Base-by-base conservation (phyloP, 2,113 vertebrate species). In the Gasterosteus aculeatus region DNA sequence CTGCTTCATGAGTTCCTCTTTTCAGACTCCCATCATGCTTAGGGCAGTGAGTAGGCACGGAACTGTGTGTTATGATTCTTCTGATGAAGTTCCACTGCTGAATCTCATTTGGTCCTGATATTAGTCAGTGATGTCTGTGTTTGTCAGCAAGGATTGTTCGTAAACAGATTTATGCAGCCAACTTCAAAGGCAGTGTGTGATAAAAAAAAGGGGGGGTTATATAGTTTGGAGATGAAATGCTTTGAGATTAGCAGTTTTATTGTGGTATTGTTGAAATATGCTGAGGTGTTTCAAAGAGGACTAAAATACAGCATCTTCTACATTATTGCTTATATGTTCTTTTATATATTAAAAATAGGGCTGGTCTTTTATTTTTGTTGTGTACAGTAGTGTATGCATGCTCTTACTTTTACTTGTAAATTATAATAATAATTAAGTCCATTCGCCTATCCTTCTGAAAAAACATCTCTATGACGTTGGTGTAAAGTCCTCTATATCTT, bases 11-110 rank as follows among this genome's bases (percentile, higher is more conserved):
- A 8, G 14, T 31, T 77, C 4, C 15, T 59, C 56, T 44, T 72
- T 67, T 57, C 26, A 68, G 31, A 51, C 47, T 58, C 56, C 33
- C 38, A 26, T 38, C 42, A 62, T 29, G 72, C 72, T 44, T 1
- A 5, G 31, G 69, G 65, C 35, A 49, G 22, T 60, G 54, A 80
- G 57, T 58, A 53, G 73, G 73, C 69, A 59, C 10, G 31, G 33
- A 54, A 71, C 46, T 56, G 14, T 57, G 58, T 18, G 15, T 63
- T 68, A 26, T 70, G 72, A 73, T 60, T 68, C 14, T 56, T 59
- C 18, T 18, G 51, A 72, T 46, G 46, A 41, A 58, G 33, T 10
- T 44, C 35, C 15, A 62, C 58, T 60, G 26, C 33, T 44, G 10
- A 35, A 44, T 60, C 69, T 53, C 15, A 64, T 67, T 22, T 53